Conservation (phyloP, 2,113 vertebrate species). For the Anser cygnoides region DNA sequence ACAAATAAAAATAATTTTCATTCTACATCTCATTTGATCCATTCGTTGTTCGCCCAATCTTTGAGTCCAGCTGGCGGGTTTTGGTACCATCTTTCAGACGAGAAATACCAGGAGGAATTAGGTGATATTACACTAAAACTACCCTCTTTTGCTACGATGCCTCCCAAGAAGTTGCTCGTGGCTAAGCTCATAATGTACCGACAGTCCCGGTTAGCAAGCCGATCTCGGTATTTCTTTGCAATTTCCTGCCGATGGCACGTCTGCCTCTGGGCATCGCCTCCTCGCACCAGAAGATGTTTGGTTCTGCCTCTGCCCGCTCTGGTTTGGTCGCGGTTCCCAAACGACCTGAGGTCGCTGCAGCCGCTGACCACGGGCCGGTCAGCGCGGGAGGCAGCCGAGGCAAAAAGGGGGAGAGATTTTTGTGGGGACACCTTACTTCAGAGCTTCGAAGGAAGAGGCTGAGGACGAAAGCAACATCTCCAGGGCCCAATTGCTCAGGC, state of each 20-base stretch:
- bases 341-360: too few relatives aligned
- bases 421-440: too few relatives aligned
- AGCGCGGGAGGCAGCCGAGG: too few relatives aligned
- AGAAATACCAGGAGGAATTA: background rate
- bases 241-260: background rate
- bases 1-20: background rate
- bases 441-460: too few relatives aligned
- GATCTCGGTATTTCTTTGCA: background rate
- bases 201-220: background rate
- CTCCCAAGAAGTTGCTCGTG: background rate
- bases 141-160: background rate
- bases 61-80: background rate
- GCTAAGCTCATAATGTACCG: background rate
- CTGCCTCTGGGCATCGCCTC: background rate
- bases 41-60: background rate
- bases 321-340: too few relatives aligned
- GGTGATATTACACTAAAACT: too few relatives aligned
- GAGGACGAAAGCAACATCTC: too few relatives aligned
- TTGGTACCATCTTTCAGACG: background rate
- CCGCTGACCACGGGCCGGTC: too few relatives aligned
- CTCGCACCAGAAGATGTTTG: too few relatives aligned
- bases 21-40: background rate
- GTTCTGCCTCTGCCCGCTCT: too few relatives aligned
- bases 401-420: too few relatives aligned
- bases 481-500: too few relatives aligned